Conservation (phyloP, 2,797 vertebrate genomes). For the Sebastes steindachneri region DNA sequence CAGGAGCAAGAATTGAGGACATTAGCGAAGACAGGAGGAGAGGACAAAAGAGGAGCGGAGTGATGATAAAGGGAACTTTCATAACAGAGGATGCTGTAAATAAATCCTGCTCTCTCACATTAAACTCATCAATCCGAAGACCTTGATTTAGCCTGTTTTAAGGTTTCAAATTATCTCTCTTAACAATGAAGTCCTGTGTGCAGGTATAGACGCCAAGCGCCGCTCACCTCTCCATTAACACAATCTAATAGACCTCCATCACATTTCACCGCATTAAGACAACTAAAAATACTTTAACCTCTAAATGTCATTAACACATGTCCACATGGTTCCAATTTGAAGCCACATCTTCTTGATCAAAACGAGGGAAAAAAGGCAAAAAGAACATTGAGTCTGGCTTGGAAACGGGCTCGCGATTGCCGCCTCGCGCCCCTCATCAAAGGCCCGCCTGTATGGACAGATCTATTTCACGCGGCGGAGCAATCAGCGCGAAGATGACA, state of each 20-base stretch:
- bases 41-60: neutral
- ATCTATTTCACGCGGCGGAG: slow-evolving; percentile 49
- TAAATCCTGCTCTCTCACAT: slow-evolving; percentile 21
- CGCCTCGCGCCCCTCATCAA: slow-evolving; percentile 35
- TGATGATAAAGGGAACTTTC: slow-evolving; percentile 16
- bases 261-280: slow-evolving; percentile 57
- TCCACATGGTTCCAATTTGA: slow-evolving; percentile 70
- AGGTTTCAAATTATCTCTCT: slow-evolving; percentile 7
- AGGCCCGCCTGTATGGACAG: slow-evolving; percentile 37
- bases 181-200: slow-evolving; percentile 53
- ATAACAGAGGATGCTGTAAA: slow-evolving; percentile 38
- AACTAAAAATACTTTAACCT: slow-evolving; percentile 38
- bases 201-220: neutral
- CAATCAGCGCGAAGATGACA: slow-evolving; percentile 54
- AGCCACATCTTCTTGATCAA: slow-evolving; percentile 4
- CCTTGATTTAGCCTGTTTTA: slow-evolving; percentile 39
- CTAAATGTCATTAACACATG: slow-evolving; percentile 61
- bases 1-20: slow-evolving; percentile 51
- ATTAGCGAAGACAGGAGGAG: slow-evolving; percentile 21
- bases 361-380: neutral
- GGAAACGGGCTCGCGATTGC: slow-evolving; percentile 39
- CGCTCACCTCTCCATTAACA: slow-evolving; percentile 25
- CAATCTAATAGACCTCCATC: slow-evolving; percentile 56
- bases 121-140: slow-evolving; percentile 38
- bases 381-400: neutral